Percentiles rank a stretch among this genome's conserved stretches.
Conservation (phyloP, 2,797 vertebrate genomes). For the Hydrocynus forskahlii region DNA sequence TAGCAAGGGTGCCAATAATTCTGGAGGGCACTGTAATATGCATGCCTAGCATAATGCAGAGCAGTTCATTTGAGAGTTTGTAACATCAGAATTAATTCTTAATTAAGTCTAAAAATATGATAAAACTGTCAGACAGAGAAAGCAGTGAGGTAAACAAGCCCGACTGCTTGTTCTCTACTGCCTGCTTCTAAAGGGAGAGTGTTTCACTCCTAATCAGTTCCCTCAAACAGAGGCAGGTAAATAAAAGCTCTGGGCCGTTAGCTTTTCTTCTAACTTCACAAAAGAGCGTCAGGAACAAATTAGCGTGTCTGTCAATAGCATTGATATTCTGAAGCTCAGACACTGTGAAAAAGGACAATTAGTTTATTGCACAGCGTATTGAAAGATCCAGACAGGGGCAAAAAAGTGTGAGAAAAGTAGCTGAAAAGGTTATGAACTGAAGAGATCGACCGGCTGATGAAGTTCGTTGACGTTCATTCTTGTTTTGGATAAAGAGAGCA, state of each 20-base stretch:
- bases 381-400: conserved; percentile 1
- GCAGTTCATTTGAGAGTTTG: neutral
- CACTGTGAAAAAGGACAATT: conserved; percentile 7
- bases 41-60: too few species aligned
- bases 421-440: conserved; percentile 10
- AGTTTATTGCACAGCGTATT: neutral
- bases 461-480: neutral
- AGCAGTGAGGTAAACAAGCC: neutral
- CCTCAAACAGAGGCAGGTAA: neutral
- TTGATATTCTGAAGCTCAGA: neutral
- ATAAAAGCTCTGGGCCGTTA: neutral
- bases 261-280: conserved; percentile 3
- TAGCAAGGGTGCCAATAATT: too few species aligned
- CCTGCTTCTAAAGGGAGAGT: neutral
- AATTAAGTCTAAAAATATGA: neutral
- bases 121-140: conserved; percentile 2
- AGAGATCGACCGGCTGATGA: neutral
- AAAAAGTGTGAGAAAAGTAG: neutral
- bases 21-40: too few species aligned
- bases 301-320: conserved; percentile 29
- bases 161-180: neutral
- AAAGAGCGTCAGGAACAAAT: neutral
- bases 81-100: neutral
- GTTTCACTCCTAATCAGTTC: conserved; percentile 18
- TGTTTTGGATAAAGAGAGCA: neutral